Conservation (phyloP, 1,140 invertebrate genomes). For the Sycobia sp. region DNA sequence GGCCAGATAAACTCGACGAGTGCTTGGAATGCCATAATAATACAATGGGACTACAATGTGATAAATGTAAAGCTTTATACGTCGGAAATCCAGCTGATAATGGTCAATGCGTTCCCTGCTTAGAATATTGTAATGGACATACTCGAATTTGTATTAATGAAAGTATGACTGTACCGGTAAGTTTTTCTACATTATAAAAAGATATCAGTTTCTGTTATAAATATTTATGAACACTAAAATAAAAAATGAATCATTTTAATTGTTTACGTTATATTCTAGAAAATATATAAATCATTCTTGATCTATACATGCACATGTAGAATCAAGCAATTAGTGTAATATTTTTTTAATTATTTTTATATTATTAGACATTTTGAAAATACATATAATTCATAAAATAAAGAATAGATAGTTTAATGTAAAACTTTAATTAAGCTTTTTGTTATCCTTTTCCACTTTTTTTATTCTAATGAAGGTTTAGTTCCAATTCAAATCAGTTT, state of each 20-base stretch:
- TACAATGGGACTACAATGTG: slow-evolving; percentile 85
- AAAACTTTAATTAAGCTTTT: too few species aligned
- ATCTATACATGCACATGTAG: too few species aligned
- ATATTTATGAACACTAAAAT: too few species aligned
- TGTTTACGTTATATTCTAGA: too few species aligned
- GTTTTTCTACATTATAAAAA: slow-evolving; percentile 19
- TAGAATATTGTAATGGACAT: slow-evolving; percentile 89
- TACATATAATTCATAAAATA: too few species aligned
- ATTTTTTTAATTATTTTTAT: slow-evolving; percentile 5
- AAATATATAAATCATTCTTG: too few species aligned
- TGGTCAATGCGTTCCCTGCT: slow-evolving; percentile 84
- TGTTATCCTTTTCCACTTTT: too few species aligned
- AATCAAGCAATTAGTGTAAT: too few species aligned
- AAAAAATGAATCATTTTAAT: too few species aligned
- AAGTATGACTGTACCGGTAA: slow-evolving; percentile 61
- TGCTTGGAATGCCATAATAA: slow-evolving; percentile 91
- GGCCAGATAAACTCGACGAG: slow-evolving; percentile 78
- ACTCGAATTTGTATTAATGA: slow-evolving; percentile 78
- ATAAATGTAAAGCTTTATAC: slow-evolving; percentile 85
- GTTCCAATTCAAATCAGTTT: too few species aligned
- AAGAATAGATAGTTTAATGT: too few species aligned
- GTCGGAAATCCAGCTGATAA: slow-evolving; percentile 90
- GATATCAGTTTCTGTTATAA: neutral
- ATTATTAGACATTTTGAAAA: neutral
- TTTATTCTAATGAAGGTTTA: too few species aligned